A percentile compares a stretch with the other conserved stretches of the same genome.
Evolutionary conservation across 37 sponge, comb jelly and placozoan species (phyloP).

Genomic region (Axinella damicornis): DNA sequence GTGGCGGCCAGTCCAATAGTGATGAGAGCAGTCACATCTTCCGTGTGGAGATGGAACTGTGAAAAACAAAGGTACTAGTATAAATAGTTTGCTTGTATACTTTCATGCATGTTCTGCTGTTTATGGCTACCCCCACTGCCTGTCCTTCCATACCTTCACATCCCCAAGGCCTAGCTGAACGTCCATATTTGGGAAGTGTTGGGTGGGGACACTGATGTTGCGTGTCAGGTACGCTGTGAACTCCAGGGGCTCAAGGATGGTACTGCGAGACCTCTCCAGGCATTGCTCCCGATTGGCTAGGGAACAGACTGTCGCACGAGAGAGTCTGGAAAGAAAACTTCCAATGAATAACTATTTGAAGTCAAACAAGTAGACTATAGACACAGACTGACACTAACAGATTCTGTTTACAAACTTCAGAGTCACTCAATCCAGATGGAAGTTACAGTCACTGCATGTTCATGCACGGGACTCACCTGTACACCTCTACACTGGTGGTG

Average conservation of each 20-base stretch:
- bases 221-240: conserved; percentile 40
- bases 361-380: no score
- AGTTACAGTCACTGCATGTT: no score
- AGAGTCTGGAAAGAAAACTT: not conserved
- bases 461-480: conserved; percentile 8
- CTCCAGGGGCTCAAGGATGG: conserved; percentile 46
- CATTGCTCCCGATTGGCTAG: no score
- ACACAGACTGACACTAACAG: no score
- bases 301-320: no score
- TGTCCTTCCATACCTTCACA: conserved; percentile 27
- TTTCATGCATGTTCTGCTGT: no score
- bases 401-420: no score
- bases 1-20: conserved; percentile 21
- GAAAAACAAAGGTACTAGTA: no score
- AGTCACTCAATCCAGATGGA: no score
- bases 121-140: no score
- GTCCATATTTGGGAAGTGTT: conserved; percentile 45
- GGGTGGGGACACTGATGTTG: conserved; percentile 45
- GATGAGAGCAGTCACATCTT: conserved; percentile 54
- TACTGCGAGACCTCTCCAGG: not conserved
- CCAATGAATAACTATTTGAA: no score
- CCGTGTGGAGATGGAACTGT: conserved; percentile 52
- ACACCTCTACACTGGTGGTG: conserved; percentile 44
- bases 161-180: conserved; percentile 13
- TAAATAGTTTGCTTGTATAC: no score